Evolutionary conservation across 1,140 invertebrate genomes (phyloP).

Genomic region (Hyphantria cunea): DNA sequence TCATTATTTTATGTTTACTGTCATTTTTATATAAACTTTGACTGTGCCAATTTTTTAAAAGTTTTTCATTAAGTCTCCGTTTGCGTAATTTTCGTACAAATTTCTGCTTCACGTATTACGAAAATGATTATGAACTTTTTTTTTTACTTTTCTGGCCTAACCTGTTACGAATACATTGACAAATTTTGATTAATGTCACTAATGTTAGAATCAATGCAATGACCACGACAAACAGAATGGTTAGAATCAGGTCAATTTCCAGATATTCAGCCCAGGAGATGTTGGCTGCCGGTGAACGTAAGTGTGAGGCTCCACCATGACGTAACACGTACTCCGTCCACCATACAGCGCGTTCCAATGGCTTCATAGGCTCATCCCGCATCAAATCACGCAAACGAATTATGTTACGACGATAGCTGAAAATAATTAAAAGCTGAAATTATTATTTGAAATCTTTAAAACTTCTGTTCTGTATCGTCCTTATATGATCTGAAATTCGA

Average conservation of each 20-base stretch:
- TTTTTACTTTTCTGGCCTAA: background rate
- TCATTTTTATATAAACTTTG: too few relatives aligned
- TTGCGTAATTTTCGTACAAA: too few relatives aligned
- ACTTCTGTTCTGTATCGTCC: background rate
- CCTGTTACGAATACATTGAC: background rate
- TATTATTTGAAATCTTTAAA: too few relatives aligned
- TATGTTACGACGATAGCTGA: conserved; percentile 21
- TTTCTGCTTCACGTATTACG: too few relatives aligned
- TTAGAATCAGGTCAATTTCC: conserved; percentile 46
- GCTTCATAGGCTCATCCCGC: too few relatives aligned
- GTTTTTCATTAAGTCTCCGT: too few relatives aligned
- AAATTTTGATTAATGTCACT: background rate
- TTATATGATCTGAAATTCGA: too few relatives aligned
- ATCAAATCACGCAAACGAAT: conserved; percentile 41
- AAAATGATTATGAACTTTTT: background rate
- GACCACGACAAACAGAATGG: background rate
- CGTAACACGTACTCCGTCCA: conserved; percentile 79
- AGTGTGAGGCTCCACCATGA: conserved; percentile 76
- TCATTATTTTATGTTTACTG: too few relatives aligned
- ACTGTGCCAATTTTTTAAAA: too few relatives aligned
- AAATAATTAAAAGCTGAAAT: conserved; percentile 1
- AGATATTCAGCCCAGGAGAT: conserved; percentile 38
- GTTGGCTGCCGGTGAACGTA: conserved; percentile 52
- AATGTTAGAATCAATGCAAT: background rate
- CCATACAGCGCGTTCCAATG: conserved; percentile 68